These are phyloP conservation scores for Prionace glauca DNA, from an alignment of 2,797 vertebrate genomes.

Conservation along the genomic window DNA sequence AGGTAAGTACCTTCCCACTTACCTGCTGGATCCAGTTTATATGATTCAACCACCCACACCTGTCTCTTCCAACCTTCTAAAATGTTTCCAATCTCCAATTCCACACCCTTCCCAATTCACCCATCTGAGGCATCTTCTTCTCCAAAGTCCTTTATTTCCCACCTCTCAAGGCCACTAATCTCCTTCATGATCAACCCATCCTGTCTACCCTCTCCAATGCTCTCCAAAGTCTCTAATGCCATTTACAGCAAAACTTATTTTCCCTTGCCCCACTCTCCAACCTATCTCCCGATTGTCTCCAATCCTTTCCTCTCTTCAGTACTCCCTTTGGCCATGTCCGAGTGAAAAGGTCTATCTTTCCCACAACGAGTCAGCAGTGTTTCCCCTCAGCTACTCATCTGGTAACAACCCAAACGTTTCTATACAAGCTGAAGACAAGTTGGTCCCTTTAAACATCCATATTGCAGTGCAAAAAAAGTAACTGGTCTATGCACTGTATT, in stretches of 20 bases:
- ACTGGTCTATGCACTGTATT: too few species aligned
- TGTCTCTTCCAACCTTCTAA: background rate
- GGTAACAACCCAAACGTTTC: background rate
- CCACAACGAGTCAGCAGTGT: background rate
- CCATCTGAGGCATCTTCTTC: too few species aligned
- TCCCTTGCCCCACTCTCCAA: background rate
- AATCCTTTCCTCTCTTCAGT: background rate
- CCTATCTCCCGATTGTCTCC: background rate
- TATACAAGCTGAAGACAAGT: background rate
- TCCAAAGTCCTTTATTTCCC: background rate
- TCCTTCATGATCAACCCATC: background rate
- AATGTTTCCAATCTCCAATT: too few species aligned
- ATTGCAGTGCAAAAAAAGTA: background rate
- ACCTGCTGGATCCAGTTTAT: conserved; percentile 1
- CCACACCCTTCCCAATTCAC: too few species aligned
- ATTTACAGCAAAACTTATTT: background rate
- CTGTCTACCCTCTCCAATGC: background rate
- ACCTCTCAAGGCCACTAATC: background rate
- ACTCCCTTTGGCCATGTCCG: background rate
- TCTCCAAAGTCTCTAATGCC: background rate
- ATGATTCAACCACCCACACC: background rate
- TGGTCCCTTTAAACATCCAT: background rate
- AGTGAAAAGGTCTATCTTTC: background rate
- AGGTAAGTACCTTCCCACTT: background rate
- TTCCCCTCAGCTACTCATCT: background rate